Evolutionary conservation across 2,113 vertebrate genomes (phyloP).

Genomic region (Ptychochromis oligacanthus): DNA sequence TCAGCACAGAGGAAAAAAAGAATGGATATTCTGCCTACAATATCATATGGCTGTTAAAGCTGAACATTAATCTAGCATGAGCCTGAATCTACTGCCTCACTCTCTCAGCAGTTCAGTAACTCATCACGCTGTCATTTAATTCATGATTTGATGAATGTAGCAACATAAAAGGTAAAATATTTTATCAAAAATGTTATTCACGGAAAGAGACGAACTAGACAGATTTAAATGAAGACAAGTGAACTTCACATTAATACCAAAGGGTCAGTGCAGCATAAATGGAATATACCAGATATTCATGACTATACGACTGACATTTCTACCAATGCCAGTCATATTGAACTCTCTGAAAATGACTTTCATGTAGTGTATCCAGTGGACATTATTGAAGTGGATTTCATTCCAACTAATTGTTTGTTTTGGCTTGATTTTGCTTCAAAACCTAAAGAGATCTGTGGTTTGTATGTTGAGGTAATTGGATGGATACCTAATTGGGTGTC

Average conservation of each 20-base stretch:
- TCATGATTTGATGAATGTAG: background rate
- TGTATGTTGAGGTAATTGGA: conserved; percentile 51
- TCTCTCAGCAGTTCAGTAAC: background rate
- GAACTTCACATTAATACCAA: background rate
- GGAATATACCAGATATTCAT: background rate
- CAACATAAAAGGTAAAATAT: background rate
- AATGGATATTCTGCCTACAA: background rate
- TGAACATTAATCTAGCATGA: conserved; percentile 4
- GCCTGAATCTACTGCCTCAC: background rate
- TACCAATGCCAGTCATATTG: conserved; percentile 24
- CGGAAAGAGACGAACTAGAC: background rate
- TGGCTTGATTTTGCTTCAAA: conserved; percentile 47
- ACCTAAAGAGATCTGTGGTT: conserved; percentile 38
- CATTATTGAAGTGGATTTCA: conserved; percentile 42
- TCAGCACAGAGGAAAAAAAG: background rate
- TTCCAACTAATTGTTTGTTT: conserved; percentile 54
- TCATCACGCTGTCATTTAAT: background rate
- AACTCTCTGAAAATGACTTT: background rate
- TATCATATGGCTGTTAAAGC: background rate
- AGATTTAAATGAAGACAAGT: background rate
- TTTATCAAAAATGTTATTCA: background rate
- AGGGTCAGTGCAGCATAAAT: background rate
- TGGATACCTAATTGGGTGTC: conserved; percentile 53
- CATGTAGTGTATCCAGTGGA: conserved; percentile 1
- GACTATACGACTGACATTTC: conserved; percentile 24